phyloP scores from a whole-genome alignment of 1,140 invertebrate genomes.

The Musca domestica region DNA sequence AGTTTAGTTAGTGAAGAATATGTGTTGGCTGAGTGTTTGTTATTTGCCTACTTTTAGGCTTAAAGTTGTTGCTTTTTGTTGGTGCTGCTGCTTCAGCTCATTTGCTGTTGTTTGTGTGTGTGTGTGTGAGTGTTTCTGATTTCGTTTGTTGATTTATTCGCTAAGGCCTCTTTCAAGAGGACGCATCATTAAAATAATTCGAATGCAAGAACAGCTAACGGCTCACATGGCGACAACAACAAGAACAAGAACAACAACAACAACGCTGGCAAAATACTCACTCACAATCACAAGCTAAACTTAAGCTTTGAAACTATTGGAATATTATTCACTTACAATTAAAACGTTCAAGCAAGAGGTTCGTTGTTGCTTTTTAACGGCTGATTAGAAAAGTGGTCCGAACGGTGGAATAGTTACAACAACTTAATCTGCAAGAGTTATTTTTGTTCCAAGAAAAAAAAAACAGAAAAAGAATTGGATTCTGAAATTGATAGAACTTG shows the following conservation, averaged over 20 bases:
- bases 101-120: no score
- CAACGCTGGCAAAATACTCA: neutral
- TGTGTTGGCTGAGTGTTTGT: neutral
- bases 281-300: constrained; percentile 29
- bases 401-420: neutral
- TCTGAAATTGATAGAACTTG: neutral
- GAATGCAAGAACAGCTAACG: neutral
- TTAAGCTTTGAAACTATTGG: constrained; percentile 46
- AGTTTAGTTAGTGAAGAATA: neutral
- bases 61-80: neutral
- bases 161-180: neutral
- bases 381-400: neutral
- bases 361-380: constrained; percentile 9
- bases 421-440: no score
- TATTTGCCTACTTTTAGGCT: constrained; percentile 14
- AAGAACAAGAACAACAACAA: neutral
- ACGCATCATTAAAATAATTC: constrained; percentile 12
- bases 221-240: constrained; percentile 18
- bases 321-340: constrained; percentile 51
- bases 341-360: constrained; percentile 44
- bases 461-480: neutral
- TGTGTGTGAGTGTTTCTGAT: no score
- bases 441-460: neutral
- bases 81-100: neutral
- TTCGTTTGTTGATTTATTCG: neutral